Evolutionary conservation across 2,113 vertebrate species (phyloP), one percentile per base, ranked within the genome.

Genomic region (Pseudorasbora parva): DNA sequence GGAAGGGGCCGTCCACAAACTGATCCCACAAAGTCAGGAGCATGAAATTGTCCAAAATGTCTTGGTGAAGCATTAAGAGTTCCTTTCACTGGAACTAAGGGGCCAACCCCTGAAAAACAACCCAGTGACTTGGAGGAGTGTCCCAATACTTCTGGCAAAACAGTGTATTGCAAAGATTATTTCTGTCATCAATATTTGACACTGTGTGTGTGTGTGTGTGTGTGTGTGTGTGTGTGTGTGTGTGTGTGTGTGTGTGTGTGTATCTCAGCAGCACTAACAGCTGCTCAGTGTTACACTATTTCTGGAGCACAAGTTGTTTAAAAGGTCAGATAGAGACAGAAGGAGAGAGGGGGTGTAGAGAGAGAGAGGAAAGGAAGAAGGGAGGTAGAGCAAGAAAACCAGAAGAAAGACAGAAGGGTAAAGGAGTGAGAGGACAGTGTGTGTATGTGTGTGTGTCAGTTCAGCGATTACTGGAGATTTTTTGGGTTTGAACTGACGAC

Each of bases 251-350:
- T 21, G 41, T 56, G 25, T 81, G 51, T 72, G 30, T 62, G 30
- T 76, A 59, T 54, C 92, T 94, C 90, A 92, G 91, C 88, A 93
- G 90, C 90, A 92, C 90, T 91, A 30, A 91, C 94, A 95, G 93
- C 94, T 95, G 93, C 91, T 91, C 17, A 30, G 75, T 92, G 88
- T 92, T 90, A 91, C 87, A 91, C 94, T 95, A 94, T 94, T 94
- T 94, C 75, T 56, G 92, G 93, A 92, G 57, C 66, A 23, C 78
- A 88, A 90, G 92, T 93, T 93, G 88, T 92, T 88, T 56, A 56
- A 93, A 94, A 94, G 94, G 94, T 95, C 94, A 94, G 91, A 93
- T 91, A 90, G 91, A 92, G 91, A 87, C 84, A 86, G 51, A 64
- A 9, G 54, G 64, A n/a, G 56, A 69, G 27, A 12, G 51, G 54